phyloP scores from a whole-genome alignment of 1,140 invertebrate genomes.

The Pararge aegeria region DNA sequence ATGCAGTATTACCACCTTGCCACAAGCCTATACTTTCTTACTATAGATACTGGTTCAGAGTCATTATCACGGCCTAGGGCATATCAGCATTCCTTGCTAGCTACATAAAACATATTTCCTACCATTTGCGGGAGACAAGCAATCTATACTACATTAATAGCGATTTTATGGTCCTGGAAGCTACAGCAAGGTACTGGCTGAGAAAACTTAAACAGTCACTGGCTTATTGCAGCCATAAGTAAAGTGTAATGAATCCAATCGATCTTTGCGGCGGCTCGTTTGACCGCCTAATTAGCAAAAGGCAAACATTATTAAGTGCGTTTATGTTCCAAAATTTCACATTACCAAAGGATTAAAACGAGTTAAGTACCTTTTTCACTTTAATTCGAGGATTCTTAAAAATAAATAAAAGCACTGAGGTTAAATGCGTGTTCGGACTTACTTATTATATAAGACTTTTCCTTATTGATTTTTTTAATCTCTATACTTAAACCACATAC shows the following conservation, averaged over 20 bases:
- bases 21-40: conserved; percentile 13
- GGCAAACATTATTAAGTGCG: background rate
- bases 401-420: too few species aligned
- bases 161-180: conserved; percentile 45
- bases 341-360: background rate
- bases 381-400: background rate
- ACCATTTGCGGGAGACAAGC: conserved; percentile 44
- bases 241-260: conserved; percentile 42
- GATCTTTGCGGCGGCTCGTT: conserved; percentile 33
- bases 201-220: conserved; percentile 8
- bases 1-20: conserved; percentile 15
- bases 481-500: too few species aligned
- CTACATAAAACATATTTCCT: conserved; percentile 41
- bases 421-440: too few species aligned
- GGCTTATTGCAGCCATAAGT: conserved; percentile 5
- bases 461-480: background rate
- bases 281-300: conserved; percentile 52
- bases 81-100: conserved; percentile 25
- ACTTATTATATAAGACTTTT: background rate
- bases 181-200: conserved; percentile 28
- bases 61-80: conserved; percentile 27
- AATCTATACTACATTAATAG: conserved; percentile 49
- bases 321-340: background rate
- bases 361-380: background rate
- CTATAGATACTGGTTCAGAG: conserved; percentile 10